phyloP scores from a whole-genome alignment of 1,140 invertebrate species.

The Drosophila nigromelanica region DNA sequence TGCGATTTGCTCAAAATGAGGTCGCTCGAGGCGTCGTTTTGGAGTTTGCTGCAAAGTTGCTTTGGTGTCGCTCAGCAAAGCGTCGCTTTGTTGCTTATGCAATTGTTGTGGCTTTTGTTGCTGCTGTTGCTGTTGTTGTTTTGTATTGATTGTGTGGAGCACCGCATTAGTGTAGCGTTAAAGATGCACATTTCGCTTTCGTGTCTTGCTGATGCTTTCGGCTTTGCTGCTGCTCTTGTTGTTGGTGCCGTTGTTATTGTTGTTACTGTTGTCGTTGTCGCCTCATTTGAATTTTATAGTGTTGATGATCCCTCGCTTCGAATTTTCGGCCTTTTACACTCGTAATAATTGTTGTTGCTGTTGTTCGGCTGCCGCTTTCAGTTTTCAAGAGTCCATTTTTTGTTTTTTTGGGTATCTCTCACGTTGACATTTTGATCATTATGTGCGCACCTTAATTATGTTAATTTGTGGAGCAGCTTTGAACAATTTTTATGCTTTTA shows the following conservation, averaged over 20 bases:
- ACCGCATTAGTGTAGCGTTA: slow-evolving; percentile 48
- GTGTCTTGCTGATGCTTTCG: slow-evolving; percentile 14
- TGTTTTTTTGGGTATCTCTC: slow-evolving; percentile 29
- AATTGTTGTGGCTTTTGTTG: slow-evolving; percentile 32
- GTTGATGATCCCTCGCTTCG: slow-evolving; percentile 52
- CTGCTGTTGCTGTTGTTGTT: slow-evolving; percentile 9
- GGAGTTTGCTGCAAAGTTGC: not conserved
- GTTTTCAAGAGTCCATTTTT: slow-evolving; percentile 1
- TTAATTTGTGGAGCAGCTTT: slow-evolving; percentile 54
- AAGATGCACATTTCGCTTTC: slow-evolving; percentile 71
- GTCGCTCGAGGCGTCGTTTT: slow-evolving; percentile 47
- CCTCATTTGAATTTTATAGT: slow-evolving; percentile 64
- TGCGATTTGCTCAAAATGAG: slow-evolving; percentile 64
- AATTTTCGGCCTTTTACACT: slow-evolving; percentile 40
- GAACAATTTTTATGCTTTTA: slow-evolving; percentile 26
- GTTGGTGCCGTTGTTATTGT: slow-evolving; percentile 29
- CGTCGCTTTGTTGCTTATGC: slow-evolving; percentile 38
- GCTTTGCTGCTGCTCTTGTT: slow-evolving; percentile 2
- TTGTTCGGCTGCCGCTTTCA: slow-evolving; percentile 21
- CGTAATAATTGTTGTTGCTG: slow-evolving; percentile 26
- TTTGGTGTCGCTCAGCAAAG: slow-evolving; percentile 12
- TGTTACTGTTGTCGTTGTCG: slow-evolving; percentile 39
- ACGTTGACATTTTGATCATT: slow-evolving; percentile 53
- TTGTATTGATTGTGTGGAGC: slow-evolving; percentile 50
- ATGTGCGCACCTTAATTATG: slow-evolving; percentile 71